Base-by-base conservation (phyloP, 2,797 vertebrate species). In the Vespertilio murinus region DNA sequence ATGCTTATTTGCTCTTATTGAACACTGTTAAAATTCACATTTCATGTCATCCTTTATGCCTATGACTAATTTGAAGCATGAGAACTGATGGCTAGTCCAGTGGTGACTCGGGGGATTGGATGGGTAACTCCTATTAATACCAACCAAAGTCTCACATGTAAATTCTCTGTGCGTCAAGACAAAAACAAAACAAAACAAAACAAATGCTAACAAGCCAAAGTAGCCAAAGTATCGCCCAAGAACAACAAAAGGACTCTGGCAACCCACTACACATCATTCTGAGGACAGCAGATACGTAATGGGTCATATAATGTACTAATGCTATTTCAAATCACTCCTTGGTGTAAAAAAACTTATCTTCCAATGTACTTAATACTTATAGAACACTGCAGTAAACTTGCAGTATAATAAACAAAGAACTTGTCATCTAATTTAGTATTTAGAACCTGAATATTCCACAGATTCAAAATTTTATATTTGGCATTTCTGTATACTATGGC, bases 101-200 rank as follows among this genome's bases (percentile, higher is more conserved):
- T 65, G 67, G 64, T 23, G 86, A 90, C 90, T 95, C 30, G 88
- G 74, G 89, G 79, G 96, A 88, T 93, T 95, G 94, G 61, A 88
- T 92, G 93, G 65, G 54, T 88, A 89, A 90, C 30, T 95, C 77
- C 80, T 91, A 54, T 71, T 91, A 94, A 91, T 81, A 96, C 79
- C 78, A 96, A 94, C 17, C 25, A 17, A 96, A 97, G 90, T 95
- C 96, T 95, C 96, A 92, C 92, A 96, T 92, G 96, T 93, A 96
- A 96, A 91, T 96, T 94, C 95, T 92, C 93, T 42, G 52, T 96
- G 90, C 74, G 94, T 94, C 38, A 94, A 90, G 81, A 61, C 74
- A 92, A 96, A 97, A 1, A n/a, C n/a, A n/a, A n/a, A n/a, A n/a
- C n/a, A n/a, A n/a, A n/a, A n/a, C n/a, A n/a, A 93, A 91, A 89